Evolutionary conservation across 2,113 vertebrate species (phyloP).

Genomic region (Macrotus californicus): DNA sequence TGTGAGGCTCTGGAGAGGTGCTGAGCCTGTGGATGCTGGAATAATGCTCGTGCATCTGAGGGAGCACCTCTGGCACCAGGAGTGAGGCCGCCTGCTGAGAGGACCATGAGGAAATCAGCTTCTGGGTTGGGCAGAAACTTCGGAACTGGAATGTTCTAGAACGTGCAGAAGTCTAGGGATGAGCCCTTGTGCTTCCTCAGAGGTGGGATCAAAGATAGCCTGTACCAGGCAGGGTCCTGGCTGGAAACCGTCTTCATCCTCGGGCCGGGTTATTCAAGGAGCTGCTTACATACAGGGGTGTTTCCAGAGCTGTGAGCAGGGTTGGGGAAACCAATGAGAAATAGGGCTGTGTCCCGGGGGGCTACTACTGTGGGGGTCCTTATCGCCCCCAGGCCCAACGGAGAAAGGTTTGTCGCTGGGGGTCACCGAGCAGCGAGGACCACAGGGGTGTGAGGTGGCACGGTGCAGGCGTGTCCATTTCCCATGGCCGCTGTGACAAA

Average conservation of each 20-base stretch:
- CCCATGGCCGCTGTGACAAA: neutral
- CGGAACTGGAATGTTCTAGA: neutral
- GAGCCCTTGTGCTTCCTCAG: neutral
- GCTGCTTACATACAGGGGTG: neutral
- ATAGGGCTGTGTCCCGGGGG: no score
- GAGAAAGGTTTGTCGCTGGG: neutral
- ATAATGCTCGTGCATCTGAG: neutral
- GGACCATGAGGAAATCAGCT: neutral
- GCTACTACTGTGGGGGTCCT: neutral
- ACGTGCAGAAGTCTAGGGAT: neutral
- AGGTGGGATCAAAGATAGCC: neutral
- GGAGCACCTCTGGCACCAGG: neutral
- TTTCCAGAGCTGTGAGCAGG: neutral
- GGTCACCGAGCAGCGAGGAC: neutral
- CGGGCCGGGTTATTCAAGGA: neutral
- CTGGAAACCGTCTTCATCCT: neutral
- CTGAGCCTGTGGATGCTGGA: neutral
- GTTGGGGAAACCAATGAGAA: neutral
- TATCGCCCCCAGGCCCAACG: neutral
- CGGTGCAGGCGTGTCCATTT: fast-evolving
- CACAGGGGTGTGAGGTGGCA: neutral
- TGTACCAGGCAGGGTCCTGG: neutral
- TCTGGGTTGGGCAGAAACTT: neutral
- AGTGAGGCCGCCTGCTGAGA: neutral
- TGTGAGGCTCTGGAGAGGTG: neutral